Conservation (phyloP, 2,888 invertebrate species). For the Lypha dubia region DNA sequence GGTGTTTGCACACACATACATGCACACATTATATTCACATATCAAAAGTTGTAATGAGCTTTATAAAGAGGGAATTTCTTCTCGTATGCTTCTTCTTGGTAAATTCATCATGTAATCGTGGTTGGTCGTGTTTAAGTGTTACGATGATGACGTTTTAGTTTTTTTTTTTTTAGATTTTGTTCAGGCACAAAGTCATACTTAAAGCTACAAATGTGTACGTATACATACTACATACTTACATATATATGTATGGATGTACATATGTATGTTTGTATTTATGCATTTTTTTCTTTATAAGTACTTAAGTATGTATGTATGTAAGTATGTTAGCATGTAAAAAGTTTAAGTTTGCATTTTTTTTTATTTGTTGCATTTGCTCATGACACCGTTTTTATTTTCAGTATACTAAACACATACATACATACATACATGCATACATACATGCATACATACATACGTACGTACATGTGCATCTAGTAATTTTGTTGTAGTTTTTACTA, state of each 20-base stretch:
- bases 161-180: conserved; percentile 48
- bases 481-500: conserved; percentile 69
- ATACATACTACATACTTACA: neutral
- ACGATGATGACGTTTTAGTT: conserved; percentile 59
- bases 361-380: conserved; percentile 79
- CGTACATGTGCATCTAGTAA: no score
- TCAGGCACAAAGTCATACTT: neutral
- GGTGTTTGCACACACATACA: conserved; percentile 27
- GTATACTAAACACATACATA: no score
- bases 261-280: neutral
- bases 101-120: conserved; percentile 35
- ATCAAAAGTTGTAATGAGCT: conserved; percentile 13
- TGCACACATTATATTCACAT: neutral
- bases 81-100: conserved; percentile 42
- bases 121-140: conserved; percentile 65
- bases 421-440: no score
- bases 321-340: conserved; percentile 13
- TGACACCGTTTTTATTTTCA: conserved; percentile 77
- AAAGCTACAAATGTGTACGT: neutral
- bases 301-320: conserved; percentile 1
- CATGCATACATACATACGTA: no score
- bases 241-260: neutral
- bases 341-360: conserved; percentile 48
- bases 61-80: conserved; percentile 57
- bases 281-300: neutral